A percentile compares a stretch with the other conserved stretches of the same genome.
These are phyloP conservation scores for Gallinago stenura DNA, from an alignment of 2,797 vertebrate genomes.

Conservation along the genomic window DNA sequence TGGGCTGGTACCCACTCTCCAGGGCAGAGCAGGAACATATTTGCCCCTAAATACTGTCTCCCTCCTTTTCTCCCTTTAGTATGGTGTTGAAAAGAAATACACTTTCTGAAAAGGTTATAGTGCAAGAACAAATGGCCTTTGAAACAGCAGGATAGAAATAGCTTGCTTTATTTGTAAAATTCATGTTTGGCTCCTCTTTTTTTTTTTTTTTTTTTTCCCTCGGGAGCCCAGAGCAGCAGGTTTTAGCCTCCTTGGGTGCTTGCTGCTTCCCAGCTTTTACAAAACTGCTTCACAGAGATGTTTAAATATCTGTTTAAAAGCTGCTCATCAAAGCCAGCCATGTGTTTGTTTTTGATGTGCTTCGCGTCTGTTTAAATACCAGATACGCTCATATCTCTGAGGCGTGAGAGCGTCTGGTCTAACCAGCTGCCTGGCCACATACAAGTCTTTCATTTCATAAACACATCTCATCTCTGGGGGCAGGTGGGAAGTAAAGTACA, in stretches of 20 bases:
- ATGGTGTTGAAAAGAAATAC: background rate
- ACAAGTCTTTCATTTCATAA: background rate
- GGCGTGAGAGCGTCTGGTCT: rapidly evolving
- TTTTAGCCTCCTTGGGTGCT: background rate
- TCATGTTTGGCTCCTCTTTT: background rate
- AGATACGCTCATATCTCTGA: background rate
- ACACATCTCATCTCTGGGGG: background rate
- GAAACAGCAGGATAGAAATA: background rate
- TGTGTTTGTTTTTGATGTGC: background rate
- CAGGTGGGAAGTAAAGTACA: background rate
- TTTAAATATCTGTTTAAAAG: background rate
- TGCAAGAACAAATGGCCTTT: background rate
- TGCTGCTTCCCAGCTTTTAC: background rate
- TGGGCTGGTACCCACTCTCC: background rate
- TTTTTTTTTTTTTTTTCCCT: background rate
- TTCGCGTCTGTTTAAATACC: background rate
- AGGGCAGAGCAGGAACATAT: rapidly evolving
- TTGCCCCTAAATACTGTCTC: background rate
- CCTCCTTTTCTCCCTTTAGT: background rate
- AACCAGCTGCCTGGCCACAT: background rate
- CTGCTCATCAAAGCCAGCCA: background rate
- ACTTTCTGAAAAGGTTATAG: background rate
- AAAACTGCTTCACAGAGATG: background rate
- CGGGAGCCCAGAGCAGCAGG: background rate
- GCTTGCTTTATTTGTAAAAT: background rate